These are phyloP conservation scores for Hipposideros larvatus DNA, from an alignment of 2,797 vertebrate genomes.

Conservation along the genomic window DNA sequence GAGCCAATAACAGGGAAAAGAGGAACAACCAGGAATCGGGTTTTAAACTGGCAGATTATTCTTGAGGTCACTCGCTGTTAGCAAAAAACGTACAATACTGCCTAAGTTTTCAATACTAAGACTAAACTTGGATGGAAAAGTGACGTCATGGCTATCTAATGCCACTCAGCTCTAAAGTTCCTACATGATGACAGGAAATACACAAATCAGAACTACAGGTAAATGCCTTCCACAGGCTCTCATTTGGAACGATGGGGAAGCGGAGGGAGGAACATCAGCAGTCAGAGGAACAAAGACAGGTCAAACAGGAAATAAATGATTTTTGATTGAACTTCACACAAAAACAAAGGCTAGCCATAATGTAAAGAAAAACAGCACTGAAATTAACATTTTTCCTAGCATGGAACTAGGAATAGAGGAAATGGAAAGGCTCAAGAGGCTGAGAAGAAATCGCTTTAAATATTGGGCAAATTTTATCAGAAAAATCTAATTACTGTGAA, in stretches of 20 bases:
- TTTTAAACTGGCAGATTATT: slow-evolving; percentile 16
- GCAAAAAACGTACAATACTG: neutral
- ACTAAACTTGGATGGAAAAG: slow-evolving; percentile 38
- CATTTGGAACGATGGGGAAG: neutral
- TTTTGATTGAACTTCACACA: neutral
- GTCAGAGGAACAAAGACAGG: neutral
- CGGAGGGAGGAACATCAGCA: neutral
- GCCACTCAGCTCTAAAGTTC: neutral
- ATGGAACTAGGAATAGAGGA: neutral
- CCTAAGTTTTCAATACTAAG: slow-evolving; percentile 12
- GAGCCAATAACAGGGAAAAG: neutral
- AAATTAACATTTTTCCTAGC: slow-evolving; percentile 20
- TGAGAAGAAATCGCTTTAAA: slow-evolving; percentile 17
- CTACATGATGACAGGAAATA: slow-evolving; percentile 21
- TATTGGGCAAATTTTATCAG: slow-evolving; percentile 8
- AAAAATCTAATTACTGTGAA: slow-evolving; percentile 14
- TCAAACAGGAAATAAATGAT: neutral
- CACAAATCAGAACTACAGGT: slow-evolving; percentile 22
- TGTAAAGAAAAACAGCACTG: neutral
- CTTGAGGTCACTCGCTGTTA: slow-evolving; percentile 14
- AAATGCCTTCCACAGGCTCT: neutral
- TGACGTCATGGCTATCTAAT: neutral
- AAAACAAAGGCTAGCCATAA: slow-evolving; percentile 22
- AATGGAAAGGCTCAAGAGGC: neutral
- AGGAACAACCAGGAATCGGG: neutral